phyloP scores from a whole-genome alignment of 1,140 invertebrate genomes.

The Drosophila jambulina region DNA sequence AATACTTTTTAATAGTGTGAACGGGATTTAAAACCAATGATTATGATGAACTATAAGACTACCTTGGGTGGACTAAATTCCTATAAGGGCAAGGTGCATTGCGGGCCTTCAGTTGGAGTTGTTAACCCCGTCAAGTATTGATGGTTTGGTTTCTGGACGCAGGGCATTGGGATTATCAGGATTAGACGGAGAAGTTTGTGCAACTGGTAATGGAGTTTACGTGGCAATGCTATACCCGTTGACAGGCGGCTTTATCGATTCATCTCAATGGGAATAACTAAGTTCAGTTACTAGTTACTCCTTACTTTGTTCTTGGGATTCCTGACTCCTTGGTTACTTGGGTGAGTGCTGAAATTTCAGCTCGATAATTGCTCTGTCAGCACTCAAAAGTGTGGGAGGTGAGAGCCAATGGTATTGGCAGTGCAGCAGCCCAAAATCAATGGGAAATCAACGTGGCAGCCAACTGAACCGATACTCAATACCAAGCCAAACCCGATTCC shows the following conservation, averaged over 20 bases:
- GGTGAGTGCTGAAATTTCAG: slow-evolving; percentile 24
- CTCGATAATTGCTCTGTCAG: slow-evolving; percentile 42
- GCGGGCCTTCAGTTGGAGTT: slow-evolving; percentile 3
- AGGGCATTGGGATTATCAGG: slow-evolving; percentile 12
- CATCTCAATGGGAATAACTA: not conserved
- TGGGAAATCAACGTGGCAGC: slow-evolving; percentile 57
- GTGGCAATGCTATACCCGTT: slow-evolving; percentile 6
- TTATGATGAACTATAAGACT: too few species aligned
- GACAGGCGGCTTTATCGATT: too few species aligned
- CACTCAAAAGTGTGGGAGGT: slow-evolving; percentile 25
- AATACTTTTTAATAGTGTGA: too few species aligned
- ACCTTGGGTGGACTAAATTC: slow-evolving; percentile 11
- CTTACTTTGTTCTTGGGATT: not conserved
- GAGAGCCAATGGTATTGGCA: slow-evolving; percentile 32
- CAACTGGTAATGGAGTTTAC: slow-evolving; percentile 37
- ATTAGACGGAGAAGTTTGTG: slow-evolving; percentile 40
- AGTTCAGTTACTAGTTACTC: not conserved
- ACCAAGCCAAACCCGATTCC: slow-evolving; percentile 5
- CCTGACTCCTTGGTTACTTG: not conserved
- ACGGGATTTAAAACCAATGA: too few species aligned
- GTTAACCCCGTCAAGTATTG: slow-evolving; percentile 23
- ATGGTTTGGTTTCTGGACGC: slow-evolving; percentile 35
- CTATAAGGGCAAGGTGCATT: slow-evolving; percentile 36
- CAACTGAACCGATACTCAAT: slow-evolving; percentile 53
- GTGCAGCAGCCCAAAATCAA: slow-evolving; percentile 51